Evolutionary conservation across 1,140 invertebrate species (phyloP).

Genomic region (Papilio polytes): DNA sequence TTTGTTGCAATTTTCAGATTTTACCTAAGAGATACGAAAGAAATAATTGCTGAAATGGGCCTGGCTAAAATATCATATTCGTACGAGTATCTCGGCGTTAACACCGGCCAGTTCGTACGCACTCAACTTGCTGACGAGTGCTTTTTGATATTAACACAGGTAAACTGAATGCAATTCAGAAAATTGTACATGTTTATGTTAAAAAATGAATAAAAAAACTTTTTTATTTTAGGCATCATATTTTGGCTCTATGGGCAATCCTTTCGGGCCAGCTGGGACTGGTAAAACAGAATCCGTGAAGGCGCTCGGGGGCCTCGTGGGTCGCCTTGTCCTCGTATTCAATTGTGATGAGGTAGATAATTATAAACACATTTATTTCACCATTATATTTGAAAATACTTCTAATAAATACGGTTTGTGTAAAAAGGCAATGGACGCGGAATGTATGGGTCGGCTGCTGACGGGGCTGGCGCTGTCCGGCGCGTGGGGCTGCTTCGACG

Average conservation of each 20-base stretch:
- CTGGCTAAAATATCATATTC: slow-evolving; percentile 97
- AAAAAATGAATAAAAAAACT: too few species aligned
- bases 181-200: not conserved
- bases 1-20: slow-evolving; percentile 74
- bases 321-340: slow-evolving; percentile 97
- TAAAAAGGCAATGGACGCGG: slow-evolving; percentile 94
- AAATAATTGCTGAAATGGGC: slow-evolving; percentile 89
- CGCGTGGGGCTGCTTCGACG: slow-evolving; percentile 99
- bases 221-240: slow-evolving; percentile 90
- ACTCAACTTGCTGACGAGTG: slow-evolving; percentile 98
- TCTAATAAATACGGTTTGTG: not conserved
- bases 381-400: not conserved
- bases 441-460: slow-evolving; percentile 96
- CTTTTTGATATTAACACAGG: slow-evolving; percentile 97
- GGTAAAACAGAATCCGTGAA: slow-evolving; percentile 99
- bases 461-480: slow-evolving; percentile 96
- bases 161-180: slow-evolving; percentile 53
- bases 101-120: slow-evolving; percentile 95
- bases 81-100: slow-evolving; percentile 98
- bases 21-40: slow-evolving; percentile 84
- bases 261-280: slow-evolving; percentile 99
- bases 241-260: slow-evolving; percentile 98
- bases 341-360: slow-evolving; percentile 96
- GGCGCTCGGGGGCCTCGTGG: slow-evolving; percentile 94
- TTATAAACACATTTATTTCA: not conserved